Evolutionary conservation across 2,888 invertebrate species (phyloP).

Genomic region (Drosophila neotestacea): DNA sequence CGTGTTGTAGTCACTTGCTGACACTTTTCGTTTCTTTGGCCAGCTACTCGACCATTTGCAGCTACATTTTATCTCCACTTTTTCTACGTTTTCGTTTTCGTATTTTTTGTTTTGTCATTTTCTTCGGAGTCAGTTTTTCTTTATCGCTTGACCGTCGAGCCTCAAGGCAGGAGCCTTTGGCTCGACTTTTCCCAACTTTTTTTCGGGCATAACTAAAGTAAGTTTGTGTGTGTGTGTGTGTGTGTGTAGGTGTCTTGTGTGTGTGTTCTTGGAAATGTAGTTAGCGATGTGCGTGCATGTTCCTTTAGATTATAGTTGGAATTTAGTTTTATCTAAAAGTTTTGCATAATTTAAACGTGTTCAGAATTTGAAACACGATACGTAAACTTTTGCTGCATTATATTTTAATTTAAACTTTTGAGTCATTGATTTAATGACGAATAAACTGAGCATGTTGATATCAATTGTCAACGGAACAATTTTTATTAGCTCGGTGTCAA

Average conservation of each 20-base stretch:
- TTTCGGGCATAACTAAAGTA: constrained; percentile 13
- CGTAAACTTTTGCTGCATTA: constrained; percentile 24
- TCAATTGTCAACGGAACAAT: constrained; percentile 27
- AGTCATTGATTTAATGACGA: constrained; percentile 37
- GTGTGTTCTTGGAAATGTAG: constrained; percentile 19
- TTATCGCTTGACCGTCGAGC: constrained; percentile 69
- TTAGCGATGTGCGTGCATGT: constrained; percentile 11
- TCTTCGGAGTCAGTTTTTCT: constrained; percentile 58
- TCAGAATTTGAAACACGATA: constrained; percentile 46
- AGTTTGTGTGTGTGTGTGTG: constrained; percentile 20
- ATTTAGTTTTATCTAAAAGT: constrained; percentile 54
- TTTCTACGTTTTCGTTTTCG: constrained; percentile 6
- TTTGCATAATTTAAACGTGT: constrained; percentile 65
- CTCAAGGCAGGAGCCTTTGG: constrained; percentile 35
- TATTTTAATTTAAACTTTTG: constrained; percentile 45
- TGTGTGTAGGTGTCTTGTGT: constrained; percentile 27
- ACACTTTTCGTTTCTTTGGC: constrained; percentile 70
- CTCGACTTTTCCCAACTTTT: constrained; percentile 38
- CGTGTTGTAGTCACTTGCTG: constrained; percentile 61
- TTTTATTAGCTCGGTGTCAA: constrained; percentile 55
- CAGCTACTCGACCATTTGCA: constrained; percentile 51
- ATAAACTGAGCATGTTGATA: constrained; percentile 10
- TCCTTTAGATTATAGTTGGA: constrained; percentile 43
- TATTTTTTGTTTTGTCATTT: constrained; percentile 32
- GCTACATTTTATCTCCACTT: constrained; percentile 66